Base-by-base conservation (phyloP, 1,140 invertebrate species). In the Dufourea novaeangliae region DNA sequence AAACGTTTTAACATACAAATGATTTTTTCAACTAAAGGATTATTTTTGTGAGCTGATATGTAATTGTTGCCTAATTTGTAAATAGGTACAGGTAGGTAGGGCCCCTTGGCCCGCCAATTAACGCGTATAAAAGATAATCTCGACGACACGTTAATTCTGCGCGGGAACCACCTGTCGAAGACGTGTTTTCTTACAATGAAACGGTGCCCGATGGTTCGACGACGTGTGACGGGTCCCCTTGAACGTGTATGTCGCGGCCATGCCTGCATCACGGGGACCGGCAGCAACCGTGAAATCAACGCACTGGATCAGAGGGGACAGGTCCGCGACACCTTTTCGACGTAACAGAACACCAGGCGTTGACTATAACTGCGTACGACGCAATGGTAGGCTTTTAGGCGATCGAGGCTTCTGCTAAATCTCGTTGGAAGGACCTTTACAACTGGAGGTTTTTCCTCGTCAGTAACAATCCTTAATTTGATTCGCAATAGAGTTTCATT, bases 91-190 rank as follows among this genome's bases (percentile, higher is more conserved):
- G n/a, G n/a, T n/a, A n/a, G n/a, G n/a, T n/a, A n/a, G n/a, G n/a
- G 7, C 11, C 66, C 25, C 56, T 27, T 64, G 76, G 84, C 56
- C 82, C 82, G 74, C 81, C 80, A 88, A 89, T 88, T 88, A 88
- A 86, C 71, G 81, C 64, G 32, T 61, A 52, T 64, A 44, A 73
- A 79, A 81, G 87, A 85, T 89, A 88, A 88, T 88, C 86, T 87
- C 22, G 62, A 79, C 75, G 83, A 84, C 84, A 86, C 82, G 83
- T 89, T 88, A 86, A 88, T 87, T 88, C 73, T n/a, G 82, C 67
- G 74, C 80, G 74, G 85, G 79, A 88, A 88, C 84, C 88, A 89
- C 87, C 88, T 89, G 89, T 86, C 54, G 25, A 39, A 29, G 63
- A 52, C 17, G 52, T 37, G 41, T 69, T 76, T 61, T 66, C 71